phyloP scores from a whole-genome alignment of 2,888 invertebrate genomes.

The Myopa testacea region DNA sequence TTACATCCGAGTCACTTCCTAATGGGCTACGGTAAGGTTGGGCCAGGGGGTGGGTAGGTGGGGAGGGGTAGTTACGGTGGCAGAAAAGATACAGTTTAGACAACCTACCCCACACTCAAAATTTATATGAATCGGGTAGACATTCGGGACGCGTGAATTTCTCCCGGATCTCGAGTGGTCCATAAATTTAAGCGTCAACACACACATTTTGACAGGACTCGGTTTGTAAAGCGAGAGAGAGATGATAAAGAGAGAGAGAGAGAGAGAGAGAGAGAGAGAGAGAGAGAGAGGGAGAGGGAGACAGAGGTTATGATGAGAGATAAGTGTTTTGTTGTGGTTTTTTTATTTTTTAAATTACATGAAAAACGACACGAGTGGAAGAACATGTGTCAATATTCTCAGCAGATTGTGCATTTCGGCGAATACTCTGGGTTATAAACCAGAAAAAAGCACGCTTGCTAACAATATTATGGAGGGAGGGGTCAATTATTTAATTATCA shows the following conservation, averaged over 20 bases:
- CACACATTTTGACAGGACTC: conserved; percentile 28
- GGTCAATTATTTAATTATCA: too few relatives aligned
- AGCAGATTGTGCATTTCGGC: neutral
- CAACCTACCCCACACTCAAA: neutral
- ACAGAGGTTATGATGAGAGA: too few relatives aligned
- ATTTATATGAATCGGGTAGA: neutral
- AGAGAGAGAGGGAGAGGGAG: too few relatives aligned
- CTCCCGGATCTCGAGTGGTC: neutral
- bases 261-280: too few relatives aligned
- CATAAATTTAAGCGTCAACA: conserved; percentile 19
- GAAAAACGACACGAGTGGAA: neutral
- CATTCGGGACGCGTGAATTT: conserved; percentile 16
- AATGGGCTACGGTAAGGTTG: too few relatives aligned
- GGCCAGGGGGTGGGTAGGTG: too few relatives aligned
- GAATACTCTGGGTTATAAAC: too few relatives aligned
- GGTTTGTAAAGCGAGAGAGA: neutral
- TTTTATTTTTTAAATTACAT: neutral
- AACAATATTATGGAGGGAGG: too few relatives aligned
- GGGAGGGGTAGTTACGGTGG: too few relatives aligned
- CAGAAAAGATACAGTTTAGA: neutral
- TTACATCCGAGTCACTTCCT: too few relatives aligned
- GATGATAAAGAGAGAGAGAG: neutral
- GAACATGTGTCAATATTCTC: neutral
- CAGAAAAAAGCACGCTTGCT: too few relatives aligned
- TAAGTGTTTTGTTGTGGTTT: neutral